Conservation (phyloP, 2,888 invertebrate species). For the Phaonia tiefii region DNA sequence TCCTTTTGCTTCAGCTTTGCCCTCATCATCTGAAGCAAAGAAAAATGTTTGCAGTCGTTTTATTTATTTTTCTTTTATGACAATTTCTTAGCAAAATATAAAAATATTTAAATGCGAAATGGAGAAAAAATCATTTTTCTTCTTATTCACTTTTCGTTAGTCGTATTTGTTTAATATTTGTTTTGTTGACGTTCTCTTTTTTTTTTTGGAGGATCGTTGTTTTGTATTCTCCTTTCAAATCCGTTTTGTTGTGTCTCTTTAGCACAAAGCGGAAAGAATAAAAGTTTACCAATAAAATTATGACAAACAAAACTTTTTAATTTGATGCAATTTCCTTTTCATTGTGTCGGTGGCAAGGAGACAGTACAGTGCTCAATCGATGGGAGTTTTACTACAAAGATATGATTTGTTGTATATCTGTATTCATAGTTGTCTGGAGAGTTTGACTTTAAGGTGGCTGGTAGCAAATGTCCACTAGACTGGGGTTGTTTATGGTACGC, state of each 20-base stretch:
- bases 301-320: slow-evolving; percentile 73
- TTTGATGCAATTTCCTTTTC: slow-evolving; percentile 70
- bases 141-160: neutral
- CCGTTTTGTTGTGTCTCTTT: slow-evolving; percentile 24
- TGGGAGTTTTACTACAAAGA: too few species aligned
- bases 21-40: slow-evolving; percentile 15
- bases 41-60: slow-evolving; percentile 26
- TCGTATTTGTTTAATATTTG: slow-evolving; percentile 57
- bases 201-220: slow-evolving; percentile 29
- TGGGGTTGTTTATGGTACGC: too few species aligned
- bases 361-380: neutral
- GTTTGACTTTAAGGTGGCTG: too few species aligned
- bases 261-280: slow-evolving; percentile 39
- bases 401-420: too few species aligned
- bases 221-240: slow-evolving; percentile 28
- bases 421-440: too few species aligned
- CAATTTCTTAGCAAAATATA: neutral
- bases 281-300: slow-evolving; percentile 77
- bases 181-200: slow-evolving; percentile 48
- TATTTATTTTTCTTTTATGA: slow-evolving; percentile 26
- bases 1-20: slow-evolving; percentile 21
- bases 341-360: neutral
- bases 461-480: too few species aligned
- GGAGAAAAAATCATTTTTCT: neutral
- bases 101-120: too few species aligned